phyloP scores from a whole-genome alignment of 2,113 vertebrate genomes.

The cattle (Bos taurus) region DNA sequence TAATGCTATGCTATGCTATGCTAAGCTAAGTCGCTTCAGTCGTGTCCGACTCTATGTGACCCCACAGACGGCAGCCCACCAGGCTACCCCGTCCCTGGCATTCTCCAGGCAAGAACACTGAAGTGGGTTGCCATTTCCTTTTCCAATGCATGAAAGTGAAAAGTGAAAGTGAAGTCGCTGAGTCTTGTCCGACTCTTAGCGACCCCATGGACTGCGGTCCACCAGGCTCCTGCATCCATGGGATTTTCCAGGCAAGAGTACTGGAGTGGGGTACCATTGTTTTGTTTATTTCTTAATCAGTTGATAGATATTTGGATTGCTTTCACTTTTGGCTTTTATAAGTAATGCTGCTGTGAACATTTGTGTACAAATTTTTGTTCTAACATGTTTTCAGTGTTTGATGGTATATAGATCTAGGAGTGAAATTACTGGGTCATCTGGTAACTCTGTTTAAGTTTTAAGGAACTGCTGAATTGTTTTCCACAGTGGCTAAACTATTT shows the following conservation, averaged over 20 bases:
- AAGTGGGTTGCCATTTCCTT: not conserved
- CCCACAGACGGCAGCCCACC: not conserved
- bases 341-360: not conserved
- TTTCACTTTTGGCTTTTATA: not conserved
- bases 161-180: too few relatives aligned
- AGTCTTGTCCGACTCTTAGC: not conserved
- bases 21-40: not conserved
- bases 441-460: not conserved
- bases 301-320: not conserved
- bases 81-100: not conserved
- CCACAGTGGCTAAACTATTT: not conserved
- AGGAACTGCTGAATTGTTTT: not conserved
- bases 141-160: too few relatives aligned
- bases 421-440: not conserved
- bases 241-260: not conserved
- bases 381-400: not conserved
- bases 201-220: not conserved
- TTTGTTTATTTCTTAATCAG: not conserved
- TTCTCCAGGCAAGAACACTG: not conserved
- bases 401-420: not conserved
- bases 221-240: not conserved
- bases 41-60: not conserved
- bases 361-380: not conserved
- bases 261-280: not conserved
- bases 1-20: too few relatives aligned